phyloP scores from a whole-genome alignment of 2,888 invertebrate genomes.

The Thymelicus lineola region DNA sequence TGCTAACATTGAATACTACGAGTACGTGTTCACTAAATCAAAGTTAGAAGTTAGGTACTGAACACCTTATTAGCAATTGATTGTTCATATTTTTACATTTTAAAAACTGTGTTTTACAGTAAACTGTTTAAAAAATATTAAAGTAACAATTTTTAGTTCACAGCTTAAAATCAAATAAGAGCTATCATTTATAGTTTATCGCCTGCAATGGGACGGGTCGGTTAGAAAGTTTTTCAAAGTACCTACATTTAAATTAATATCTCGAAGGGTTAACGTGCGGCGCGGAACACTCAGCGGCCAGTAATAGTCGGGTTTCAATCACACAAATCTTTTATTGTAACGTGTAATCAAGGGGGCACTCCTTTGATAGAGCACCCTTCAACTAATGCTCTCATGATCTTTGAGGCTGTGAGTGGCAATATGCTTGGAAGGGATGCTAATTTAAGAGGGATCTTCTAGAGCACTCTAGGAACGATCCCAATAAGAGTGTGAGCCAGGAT shows the following conservation, averaged over 20 bases:
- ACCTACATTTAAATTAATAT: constrained; percentile 79
- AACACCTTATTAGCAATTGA: no score
- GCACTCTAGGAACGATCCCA: no score
- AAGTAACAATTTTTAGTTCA: no score
- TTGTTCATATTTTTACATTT: no score
- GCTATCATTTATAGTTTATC: constrained; percentile 3
- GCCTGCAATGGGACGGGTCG: background rate
- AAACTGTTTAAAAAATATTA: no score
- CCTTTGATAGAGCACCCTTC: constrained; percentile 20
- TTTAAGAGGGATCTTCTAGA: no score
- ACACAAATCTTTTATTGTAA: constrained; percentile 36
- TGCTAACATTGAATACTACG: no score
- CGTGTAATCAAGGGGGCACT: constrained; percentile 29
- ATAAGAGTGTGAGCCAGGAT: no score
- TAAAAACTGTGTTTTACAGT: no score
- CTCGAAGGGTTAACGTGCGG: constrained; percentile 58
- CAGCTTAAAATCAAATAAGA: background rate
- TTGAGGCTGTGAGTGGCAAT: background rate
- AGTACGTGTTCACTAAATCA: no score
- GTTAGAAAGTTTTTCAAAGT: constrained; percentile 66
- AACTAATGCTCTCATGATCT: constrained; percentile 12
- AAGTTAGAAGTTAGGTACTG: no score
- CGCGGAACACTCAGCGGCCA: constrained; percentile 37
- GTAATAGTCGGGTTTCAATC: constrained; percentile 36
- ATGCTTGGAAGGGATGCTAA: background rate